These are phyloP conservation scores for Oegoconia quadripuncta DNA, from an alignment of 2,888 invertebrate genomes.

Conservation along the genomic window DNA sequence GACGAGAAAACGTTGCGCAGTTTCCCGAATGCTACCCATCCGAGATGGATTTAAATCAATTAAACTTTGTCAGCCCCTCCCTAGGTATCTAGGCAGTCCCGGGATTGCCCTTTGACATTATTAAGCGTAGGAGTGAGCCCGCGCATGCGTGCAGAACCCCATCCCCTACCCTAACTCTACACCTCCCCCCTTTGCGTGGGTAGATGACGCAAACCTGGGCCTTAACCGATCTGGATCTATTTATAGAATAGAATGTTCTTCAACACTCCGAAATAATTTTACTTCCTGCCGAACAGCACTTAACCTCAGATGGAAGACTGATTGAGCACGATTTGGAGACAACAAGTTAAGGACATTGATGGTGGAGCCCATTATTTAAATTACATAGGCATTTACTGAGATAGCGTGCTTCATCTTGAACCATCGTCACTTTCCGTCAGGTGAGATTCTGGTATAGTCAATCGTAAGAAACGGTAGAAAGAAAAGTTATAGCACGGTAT, in stretches of 20 bases:
- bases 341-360: too few species aligned
- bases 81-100: conserved; percentile 55
- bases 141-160: conserved; percentile 52
- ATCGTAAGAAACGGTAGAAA: too few species aligned
- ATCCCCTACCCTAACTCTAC: conserved; percentile 19
- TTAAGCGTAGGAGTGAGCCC: conserved; percentile 36
- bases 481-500: too few species aligned
- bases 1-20: too few species aligned
- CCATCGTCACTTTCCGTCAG: too few species aligned
- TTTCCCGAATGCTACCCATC: too few species aligned
- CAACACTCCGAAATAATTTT: conserved; percentile 16
- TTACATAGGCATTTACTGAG: too few species aligned
- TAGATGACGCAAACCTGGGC: conserved; percentile 59
- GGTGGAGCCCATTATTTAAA: too few species aligned
- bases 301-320: too few species aligned
- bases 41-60: conserved; percentile 46
- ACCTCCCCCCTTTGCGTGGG: conserved; percentile 42
- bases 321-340: too few species aligned
- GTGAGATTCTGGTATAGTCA: too few species aligned
- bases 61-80: conserved; percentile 29
- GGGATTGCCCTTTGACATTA: conserved; percentile 72
- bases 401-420: too few species aligned
- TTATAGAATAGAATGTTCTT: conserved; percentile 44
- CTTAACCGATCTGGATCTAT: conserved; percentile 46
- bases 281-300: background rate